Base-by-base conservation (phyloP, 2,888 invertebrate genomes). In the Ophioninae sp. region DNA sequence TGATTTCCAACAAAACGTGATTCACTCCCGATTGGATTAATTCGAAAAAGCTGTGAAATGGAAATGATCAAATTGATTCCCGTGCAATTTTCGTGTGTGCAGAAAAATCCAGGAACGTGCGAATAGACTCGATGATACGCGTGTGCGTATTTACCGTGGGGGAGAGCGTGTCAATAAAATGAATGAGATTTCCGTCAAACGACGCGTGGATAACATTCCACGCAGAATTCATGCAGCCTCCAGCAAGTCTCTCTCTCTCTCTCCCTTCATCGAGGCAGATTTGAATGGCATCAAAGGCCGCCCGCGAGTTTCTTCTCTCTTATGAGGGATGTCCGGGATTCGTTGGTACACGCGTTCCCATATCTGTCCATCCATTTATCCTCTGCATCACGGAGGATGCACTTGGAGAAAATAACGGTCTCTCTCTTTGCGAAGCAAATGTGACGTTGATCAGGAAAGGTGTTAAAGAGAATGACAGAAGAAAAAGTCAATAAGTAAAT, bases 281-380 rank as follows among this genome's bases (percentile, higher is more conserved):
- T 23, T 77, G 81, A 81, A 81, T 81, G 81, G 71, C 77, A 73
- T 81, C 81, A 81, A 81, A 81, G 81, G 73, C 77, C 68, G 68
- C 10, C 10, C 72, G 20, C 37, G 44, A 44, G 77, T 72, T 73
- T 72, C 72, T 68, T 39, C 39, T 20, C 30, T n/a, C 37, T 61
- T 68, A 44, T 44, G 44, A 77, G 77, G 44, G 72, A 72, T 69
- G 74, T 74, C 63, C 65, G 44, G 10, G 44, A 44, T 44, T 44
- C 9, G 13, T 44, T 44, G 23, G n/a, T 56, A 44, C 44, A 44
- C 44, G 8, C 44, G 44, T 10, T 13, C 44, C 44, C 44, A 44
- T 8, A 44, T 44, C 10, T 44, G 13, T 44, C 44, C 13, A 44
- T 44, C 44, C 44, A 44, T 44, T 9, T 44, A 44, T 44, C 10